These are phyloP conservation scores for Bergia puertoricense DNA, from an alignment of 92 coral and sea anemone species.

Conservation along the genomic window DNA sequence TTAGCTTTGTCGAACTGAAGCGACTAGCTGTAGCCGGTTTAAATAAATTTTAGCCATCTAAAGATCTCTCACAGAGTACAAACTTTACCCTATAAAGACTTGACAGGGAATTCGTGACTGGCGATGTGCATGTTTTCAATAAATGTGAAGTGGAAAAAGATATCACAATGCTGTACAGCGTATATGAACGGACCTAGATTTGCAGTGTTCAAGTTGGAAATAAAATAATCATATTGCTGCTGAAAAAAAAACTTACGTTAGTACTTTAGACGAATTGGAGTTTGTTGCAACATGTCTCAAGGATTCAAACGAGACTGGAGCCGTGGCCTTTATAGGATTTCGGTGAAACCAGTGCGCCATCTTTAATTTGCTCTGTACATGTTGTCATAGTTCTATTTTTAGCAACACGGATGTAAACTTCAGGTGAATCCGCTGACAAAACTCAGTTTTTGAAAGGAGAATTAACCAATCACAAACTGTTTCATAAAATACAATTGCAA, in stretches of 20 bases:
- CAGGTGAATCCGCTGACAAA: slow-evolving; percentile 44
- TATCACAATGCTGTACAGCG: too few relatives aligned
- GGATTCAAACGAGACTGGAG: slow-evolving; percentile 93
- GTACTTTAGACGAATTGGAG: slow-evolving; percentile 75
- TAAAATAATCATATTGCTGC: not conserved
- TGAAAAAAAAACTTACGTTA: slow-evolving; percentile 68
- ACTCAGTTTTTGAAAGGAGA: too few relatives aligned
- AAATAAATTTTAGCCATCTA: too few relatives aligned
- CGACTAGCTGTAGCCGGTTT: too few relatives aligned
- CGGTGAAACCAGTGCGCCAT: slow-evolving; percentile 99
- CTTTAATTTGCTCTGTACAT: not conserved
- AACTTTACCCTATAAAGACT: too few relatives aligned
- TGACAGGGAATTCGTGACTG: too few relatives aligned
- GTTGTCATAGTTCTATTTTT: slow-evolving; percentile 56
- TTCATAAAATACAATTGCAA: not conserved
- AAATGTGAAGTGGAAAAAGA: too few relatives aligned
- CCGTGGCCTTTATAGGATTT: slow-evolving; percentile 98
- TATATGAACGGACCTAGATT: too few relatives aligned
- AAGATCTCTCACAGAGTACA: too few relatives aligned
- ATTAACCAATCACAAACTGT: slow-evolving; percentile 23
- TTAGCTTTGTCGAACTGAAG: too few relatives aligned
- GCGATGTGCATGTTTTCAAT: too few relatives aligned
- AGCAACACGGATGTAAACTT: slow-evolving; percentile 13
- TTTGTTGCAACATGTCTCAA: slow-evolving; percentile 79
- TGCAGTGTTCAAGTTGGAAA: not conserved